Percentiles rank a stretch among this genome's conserved stretches.
phyloP scores from a whole-genome alignment of 2,888 invertebrate species.

The Callosobruchus maculatus region DNA sequence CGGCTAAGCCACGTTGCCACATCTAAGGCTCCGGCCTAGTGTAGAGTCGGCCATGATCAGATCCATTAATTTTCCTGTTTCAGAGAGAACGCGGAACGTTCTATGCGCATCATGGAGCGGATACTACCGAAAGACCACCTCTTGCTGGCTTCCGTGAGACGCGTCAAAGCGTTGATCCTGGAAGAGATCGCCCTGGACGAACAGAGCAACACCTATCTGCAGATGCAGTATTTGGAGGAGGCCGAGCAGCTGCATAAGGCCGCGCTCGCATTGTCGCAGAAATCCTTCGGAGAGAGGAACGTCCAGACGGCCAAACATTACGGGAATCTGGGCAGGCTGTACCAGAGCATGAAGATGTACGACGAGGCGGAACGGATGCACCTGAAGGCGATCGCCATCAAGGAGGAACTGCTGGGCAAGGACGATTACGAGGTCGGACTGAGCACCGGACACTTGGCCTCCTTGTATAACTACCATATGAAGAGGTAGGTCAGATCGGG shows the following conservation, averaged over 20 bases:
- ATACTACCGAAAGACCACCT: slow-evolving; percentile 80
- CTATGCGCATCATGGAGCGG: slow-evolving; percentile 76
- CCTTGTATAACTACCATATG: slow-evolving; percentile 95
- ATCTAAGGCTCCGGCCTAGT: too few relatives aligned
- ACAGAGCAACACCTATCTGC: slow-evolving; percentile 38
- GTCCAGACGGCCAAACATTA: slow-evolving; percentile 96
- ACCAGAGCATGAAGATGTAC: slow-evolving; percentile 89
- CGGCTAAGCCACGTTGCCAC: too few relatives aligned
- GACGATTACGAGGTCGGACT: slow-evolving; percentile 91
- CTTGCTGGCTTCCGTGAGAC: slow-evolving; percentile 82
- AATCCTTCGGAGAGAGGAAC: slow-evolving; percentile 87
- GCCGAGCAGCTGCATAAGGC: slow-evolving; percentile 82
- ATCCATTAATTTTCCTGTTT: slow-evolving; percentile 4
- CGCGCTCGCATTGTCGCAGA: slow-evolving; percentile 73
- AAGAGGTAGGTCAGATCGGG: slow-evolving; percentile 50
- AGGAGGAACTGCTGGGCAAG: slow-evolving; percentile 83
- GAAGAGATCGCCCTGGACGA: slow-evolving; percentile 92
- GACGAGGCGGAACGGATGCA: slow-evolving; percentile 90
- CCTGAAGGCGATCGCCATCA: slow-evolving; percentile 84
- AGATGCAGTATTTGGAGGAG: slow-evolving; percentile 62
- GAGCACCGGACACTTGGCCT: slow-evolving; percentile 89
- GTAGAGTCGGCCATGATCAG: too few relatives aligned
- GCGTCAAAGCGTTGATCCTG: slow-evolving; percentile 87
- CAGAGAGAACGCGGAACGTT: slow-evolving; percentile 77
- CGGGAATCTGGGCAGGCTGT: slow-evolving; percentile 89